Percentiles rank a stretch among this genome's conserved stretches.
Evolutionary conservation across 2,113 vertebrate genomes (phyloP).

Genomic region (Equus quagga): DNA sequence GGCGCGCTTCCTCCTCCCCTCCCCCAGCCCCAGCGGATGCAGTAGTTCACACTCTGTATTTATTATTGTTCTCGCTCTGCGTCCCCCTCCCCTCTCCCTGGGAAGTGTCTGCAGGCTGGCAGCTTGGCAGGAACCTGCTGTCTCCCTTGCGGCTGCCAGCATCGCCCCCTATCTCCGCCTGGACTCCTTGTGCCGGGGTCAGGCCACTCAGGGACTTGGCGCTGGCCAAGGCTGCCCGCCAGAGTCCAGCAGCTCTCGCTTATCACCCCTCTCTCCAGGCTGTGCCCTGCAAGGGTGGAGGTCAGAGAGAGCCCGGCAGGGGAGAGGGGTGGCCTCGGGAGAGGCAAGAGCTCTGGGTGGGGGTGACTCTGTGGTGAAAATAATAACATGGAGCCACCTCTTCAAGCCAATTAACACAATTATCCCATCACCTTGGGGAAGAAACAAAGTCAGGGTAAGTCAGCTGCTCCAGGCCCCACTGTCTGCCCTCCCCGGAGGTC

Average conservation of each 20-base stretch:
- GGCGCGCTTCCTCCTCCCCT: conserved; percentile 63
- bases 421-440: conserved; percentile 55
- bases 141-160: conserved; percentile 78
- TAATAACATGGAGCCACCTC: neutral
- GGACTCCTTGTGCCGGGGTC: conserved; percentile 57
- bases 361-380: conserved; percentile 21
- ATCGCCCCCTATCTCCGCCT: conserved; percentile 56
- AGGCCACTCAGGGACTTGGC: neutral
- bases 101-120: conserved; percentile 75
- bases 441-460: conserved; percentile 52
- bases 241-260: neutral
- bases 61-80: conserved; percentile 69
- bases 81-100: conserved; percentile 48
- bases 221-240: neutral
- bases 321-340: conserved; percentile 32
- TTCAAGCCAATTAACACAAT: conserved; percentile 74
- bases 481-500: neutral
- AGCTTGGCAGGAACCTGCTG: conserved; percentile 83
- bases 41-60: neutral
- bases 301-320: conserved; percentile 36
- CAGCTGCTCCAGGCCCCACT: conserved; percentile 39
- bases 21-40: conserved; percentile 55
- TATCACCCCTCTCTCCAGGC: neutral
- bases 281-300: conserved; percentile 49
- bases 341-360: neutral